A percentile compares a stretch with the other conserved stretches of the same genome.
Conservation (phyloP, 2,888 invertebrate genomes). For the Polymixis flavicincta region DNA sequence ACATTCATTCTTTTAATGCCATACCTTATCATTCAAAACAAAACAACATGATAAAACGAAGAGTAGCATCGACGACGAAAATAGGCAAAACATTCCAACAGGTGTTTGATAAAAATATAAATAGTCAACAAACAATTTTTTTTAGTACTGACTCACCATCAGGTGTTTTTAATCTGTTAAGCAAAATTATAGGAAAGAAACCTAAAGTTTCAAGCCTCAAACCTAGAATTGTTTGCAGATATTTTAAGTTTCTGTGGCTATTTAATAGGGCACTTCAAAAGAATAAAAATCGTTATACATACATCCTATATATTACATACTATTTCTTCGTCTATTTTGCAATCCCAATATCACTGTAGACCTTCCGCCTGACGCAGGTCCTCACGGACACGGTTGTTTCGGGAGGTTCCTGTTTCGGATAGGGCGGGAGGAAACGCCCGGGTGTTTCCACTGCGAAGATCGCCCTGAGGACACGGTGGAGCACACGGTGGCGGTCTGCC, state of each 20-base stretch:
- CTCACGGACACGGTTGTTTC: no score
- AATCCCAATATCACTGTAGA: neutral
- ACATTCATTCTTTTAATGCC: constrained; percentile 83
- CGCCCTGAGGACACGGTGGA: no score
- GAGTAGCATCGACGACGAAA: constrained; percentile 18
- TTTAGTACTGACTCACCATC: neutral
- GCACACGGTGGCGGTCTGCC: no score
- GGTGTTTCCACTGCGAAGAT: no score
- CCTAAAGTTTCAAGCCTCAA: neutral
- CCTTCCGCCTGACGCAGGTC: no score
- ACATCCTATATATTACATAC: no score
- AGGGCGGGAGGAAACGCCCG: no score
- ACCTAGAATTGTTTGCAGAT: neutral
- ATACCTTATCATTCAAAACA: constrained; percentile 69
- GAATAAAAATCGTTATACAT: no score
- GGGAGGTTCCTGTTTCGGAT: no score
- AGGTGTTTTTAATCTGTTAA: constrained; percentile 7
- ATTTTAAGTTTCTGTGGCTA: neutral
- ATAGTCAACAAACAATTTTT: neutral
- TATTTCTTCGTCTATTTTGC: neutral
- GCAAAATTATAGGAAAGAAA: neutral
- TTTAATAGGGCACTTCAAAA: neutral
- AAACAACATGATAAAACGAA: constrained; percentile 24
- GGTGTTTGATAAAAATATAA: constrained; percentile 9
- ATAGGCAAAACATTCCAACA: neutral